Conservation (phyloP, 2,113 vertebrate species). For the Hiodon tergisus region DNA sequence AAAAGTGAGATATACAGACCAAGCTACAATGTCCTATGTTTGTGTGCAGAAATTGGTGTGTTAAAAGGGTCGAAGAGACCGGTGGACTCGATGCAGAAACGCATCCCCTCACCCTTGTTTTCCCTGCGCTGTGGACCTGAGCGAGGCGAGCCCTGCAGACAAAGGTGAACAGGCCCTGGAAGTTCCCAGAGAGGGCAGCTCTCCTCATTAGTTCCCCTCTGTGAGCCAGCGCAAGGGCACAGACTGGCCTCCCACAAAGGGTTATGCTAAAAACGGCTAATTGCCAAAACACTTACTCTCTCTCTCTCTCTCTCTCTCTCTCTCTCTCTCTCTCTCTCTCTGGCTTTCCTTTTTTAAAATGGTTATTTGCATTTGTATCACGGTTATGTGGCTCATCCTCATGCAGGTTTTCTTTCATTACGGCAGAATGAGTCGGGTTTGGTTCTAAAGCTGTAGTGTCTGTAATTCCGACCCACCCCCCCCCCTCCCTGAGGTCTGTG, state of each 20-base stretch:
- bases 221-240: constrained; percentile 1
- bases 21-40: too few species aligned
- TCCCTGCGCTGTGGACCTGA: neutral
- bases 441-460: neutral
- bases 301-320: neutral
- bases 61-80: too few species aligned
- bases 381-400: neutral
- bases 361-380: constrained; percentile 21
- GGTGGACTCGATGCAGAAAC: neutral
- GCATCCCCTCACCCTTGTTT: neutral
- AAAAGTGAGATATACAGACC: too few species aligned
- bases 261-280: constrained; percentile 23
- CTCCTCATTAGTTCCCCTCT: constrained; percentile 9
- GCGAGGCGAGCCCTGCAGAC: neutral
- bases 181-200: neutral
- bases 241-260: constrained; percentile 12
- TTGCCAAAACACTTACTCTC: constrained; percentile 7
- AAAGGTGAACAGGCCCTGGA: neutral
- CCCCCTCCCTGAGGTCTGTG: neutral
- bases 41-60: too few species aligned
- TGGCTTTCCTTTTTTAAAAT: constrained; percentile 3
- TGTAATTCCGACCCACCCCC: neutral
- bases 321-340: neutral
- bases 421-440: neutral
- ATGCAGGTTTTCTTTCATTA: neutral